A percentile compares a stretch with the other conserved stretches of the same genome.
Conservation (phyloP, 2,113 vertebrate genomes). For the Salvelinus sp. region DNA sequence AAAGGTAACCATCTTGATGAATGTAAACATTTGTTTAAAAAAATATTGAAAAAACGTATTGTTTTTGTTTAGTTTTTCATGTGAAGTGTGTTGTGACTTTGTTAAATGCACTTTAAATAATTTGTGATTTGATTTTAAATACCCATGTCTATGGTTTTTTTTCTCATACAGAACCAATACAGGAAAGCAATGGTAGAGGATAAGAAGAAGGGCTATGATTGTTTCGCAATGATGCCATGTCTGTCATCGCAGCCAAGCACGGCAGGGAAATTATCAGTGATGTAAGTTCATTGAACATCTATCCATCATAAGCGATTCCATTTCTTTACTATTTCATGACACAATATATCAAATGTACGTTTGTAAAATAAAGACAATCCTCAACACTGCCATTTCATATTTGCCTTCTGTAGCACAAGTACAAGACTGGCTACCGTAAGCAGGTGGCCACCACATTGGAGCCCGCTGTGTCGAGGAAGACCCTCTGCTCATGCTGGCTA, state of each 20-base stretch:
- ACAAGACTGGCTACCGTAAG: conserved; percentile 80
- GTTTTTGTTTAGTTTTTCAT: no score
- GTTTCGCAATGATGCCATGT: conserved; percentile 84
- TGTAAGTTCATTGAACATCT: conserved; percentile 72
- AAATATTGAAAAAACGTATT: no score
- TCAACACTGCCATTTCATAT: not conserved
- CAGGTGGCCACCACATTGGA: conserved; percentile 79
- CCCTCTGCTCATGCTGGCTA: conserved; percentile 75
- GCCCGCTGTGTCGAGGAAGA: conserved; percentile 73
- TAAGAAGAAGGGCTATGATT: conserved; percentile 91
- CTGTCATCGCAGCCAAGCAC: conserved; percentile 84
- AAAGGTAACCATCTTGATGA: no score
- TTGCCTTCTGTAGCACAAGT: conserved; percentile 77
- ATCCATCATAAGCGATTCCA: conserved; percentile 13
- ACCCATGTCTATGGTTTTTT: conserved; percentile 4
- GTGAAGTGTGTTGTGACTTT: no score
- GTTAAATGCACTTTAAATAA: not conserved
- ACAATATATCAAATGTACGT: no score
- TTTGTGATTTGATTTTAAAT: no score
- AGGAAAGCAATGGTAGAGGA: conserved; percentile 84
- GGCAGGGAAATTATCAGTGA: conserved; percentile 90
- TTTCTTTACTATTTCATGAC: not conserved
- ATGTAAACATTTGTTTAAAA: not conserved
- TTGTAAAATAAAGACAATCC: no score
- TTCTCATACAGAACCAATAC: conserved; percentile 84